phyloP scores from a whole-genome alignment of 2,797 vertebrate genomes.

The Macropus fuliginosus region DNA sequence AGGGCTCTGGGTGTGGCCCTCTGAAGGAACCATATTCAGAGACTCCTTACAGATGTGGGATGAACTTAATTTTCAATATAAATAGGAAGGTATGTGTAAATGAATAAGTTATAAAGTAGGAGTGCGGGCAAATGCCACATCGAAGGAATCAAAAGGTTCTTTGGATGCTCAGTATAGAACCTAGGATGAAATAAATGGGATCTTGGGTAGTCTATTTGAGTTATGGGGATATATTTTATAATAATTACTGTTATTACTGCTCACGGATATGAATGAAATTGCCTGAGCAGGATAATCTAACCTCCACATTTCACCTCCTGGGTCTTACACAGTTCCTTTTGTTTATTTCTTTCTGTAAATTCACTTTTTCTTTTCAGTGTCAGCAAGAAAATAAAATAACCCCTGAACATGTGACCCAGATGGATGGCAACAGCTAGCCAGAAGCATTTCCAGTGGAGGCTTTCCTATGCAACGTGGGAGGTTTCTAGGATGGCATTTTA shows the following conservation, averaged over 20 bases:
- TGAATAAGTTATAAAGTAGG: fast-evolving
- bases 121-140: background rate
- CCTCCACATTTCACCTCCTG: background rate
- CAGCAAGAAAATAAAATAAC: background rate
- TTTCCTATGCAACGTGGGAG: background rate
- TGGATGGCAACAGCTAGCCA: background rate
- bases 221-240: slow-evolving; percentile 20
- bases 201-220: background rate
- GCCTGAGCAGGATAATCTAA: background rate
- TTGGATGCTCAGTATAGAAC: slow-evolving; percentile 17
- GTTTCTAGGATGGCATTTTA: background rate
- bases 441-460: background rate
- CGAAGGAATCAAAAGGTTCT: slow-evolving; percentile 53
- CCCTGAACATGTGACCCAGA: background rate
- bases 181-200: slow-evolving; percentile 5
- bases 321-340: fast-evolving
- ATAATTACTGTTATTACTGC: background rate
- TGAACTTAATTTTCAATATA: background rate
- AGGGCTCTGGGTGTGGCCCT: background rate
- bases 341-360: background rate
- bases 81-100: background rate
- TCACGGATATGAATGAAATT: too few species aligned
- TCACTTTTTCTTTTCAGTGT: background rate
- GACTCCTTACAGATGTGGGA: background rate
- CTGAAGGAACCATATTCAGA: background rate